Evolutionary conservation across 2,797 vertebrate genomes (phyloP), one percentile per base, ranked within the genome.

Genomic region (Hybognathus amarus): DNA sequence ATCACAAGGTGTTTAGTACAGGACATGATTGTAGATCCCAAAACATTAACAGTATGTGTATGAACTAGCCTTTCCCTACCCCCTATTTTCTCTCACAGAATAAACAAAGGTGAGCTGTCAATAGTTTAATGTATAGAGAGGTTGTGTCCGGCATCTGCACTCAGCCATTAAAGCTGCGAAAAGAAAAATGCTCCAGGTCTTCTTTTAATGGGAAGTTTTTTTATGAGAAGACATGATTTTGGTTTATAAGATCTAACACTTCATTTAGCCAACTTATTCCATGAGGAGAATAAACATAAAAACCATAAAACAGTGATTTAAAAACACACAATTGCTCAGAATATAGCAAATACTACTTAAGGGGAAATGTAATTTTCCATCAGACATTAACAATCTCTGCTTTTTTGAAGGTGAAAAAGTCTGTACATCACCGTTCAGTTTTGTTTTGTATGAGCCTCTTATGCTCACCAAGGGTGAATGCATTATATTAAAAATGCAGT

Each of bases 351-450:
- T 45, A 77, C 24, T 40, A 52, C 22, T 30, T 70, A 66, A 38
- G 27, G 27, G n/a, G 17, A 66, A 67, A 67, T 79, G 75, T 79
- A 45, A n/a, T 76, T 77, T n/a, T 85, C 68, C 64, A 79, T 85
- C 80, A 79, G 84, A 79, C 59, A 83, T 85, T 75, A 76, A 81
- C 71, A 63, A 82, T 77, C 79, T 79, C 68, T 69, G 75, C 66
- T 79, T 67, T 68, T 81, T 36, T 74, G 24, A 83, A 77, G 9
- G 30, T 24, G n/a, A 68, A 85, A 22, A 40, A 12, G 20, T 38
- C 10, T 45, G n/a, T 24, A 40, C 22, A 40, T 20, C 22, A 40
- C 4, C 0, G 4, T 13, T 42, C 13, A 13, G 2, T 45, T 13
- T 45, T 45, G 42, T 45, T 45, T 45, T 12, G 13, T 27, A 47